Percentiles rank a stretch among this genome's conserved stretches.
These are phyloP conservation scores for Ophthalmolycus amberensis DNA, from an alignment of 2,113 vertebrate species.

Conservation along the genomic window DNA sequence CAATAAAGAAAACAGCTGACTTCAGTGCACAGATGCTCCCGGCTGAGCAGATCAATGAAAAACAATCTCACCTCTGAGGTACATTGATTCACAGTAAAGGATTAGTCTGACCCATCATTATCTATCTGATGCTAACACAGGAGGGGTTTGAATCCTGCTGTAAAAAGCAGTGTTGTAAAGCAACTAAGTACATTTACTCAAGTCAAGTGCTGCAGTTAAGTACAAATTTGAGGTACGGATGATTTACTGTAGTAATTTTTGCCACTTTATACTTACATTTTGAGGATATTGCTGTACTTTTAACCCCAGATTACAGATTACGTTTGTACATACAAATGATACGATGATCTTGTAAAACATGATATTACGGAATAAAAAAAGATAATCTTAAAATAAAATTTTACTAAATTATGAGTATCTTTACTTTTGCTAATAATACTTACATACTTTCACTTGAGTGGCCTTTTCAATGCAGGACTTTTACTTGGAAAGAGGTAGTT, in stretches of 20 bases:
- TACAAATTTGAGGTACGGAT: background rate
- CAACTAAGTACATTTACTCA: background rate
- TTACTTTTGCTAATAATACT: background rate
- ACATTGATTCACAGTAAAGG: slow-evolving; percentile 22
- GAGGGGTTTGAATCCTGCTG: background rate
- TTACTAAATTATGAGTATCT: background rate
- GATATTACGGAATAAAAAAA: background rate
- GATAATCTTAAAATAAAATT: background rate
- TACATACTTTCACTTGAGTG: background rate
- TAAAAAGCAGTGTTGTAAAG: background rate
- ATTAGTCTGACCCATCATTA: slow-evolving; percentile 3
- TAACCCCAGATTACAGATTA: background rate
- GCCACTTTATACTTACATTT: background rate
- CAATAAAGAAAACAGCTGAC: slow-evolving; percentile 27
- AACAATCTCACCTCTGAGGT: slow-evolving; percentile 21
- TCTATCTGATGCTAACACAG: background rate
- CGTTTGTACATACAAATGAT: background rate
- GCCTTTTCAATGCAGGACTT: background rate
- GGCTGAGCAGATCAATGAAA: slow-evolving; percentile 50
- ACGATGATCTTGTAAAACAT: background rate
- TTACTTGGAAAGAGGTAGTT: background rate
- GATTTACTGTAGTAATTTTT: background rate
- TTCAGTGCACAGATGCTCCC: slow-evolving; percentile 21
- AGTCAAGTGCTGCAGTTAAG: background rate
- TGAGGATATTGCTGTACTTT: background rate